These are phyloP conservation scores for Hippocampus abdominalis DNA, from an alignment of 2,113 vertebrate species.

Conservation along the genomic window DNA sequence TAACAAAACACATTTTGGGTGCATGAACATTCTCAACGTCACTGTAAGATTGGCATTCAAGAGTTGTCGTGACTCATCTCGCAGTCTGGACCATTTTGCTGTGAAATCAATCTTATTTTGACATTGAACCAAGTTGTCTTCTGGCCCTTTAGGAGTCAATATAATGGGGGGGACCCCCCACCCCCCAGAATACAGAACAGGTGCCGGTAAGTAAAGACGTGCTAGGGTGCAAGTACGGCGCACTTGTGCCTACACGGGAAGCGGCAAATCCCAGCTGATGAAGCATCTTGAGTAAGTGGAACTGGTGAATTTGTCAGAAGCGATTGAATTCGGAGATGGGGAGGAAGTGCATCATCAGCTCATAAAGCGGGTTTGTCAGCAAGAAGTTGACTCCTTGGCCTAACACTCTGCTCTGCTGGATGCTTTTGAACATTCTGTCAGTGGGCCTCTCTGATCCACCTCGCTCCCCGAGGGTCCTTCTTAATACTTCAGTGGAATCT, in stretches of 20 bases:
- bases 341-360: background rate
- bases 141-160: background rate
- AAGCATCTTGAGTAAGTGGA: background rate
- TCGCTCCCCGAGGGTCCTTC: constrained; percentile 34
- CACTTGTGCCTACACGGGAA: background rate
- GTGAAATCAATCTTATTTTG: background rate
- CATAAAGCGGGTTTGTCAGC: background rate
- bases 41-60: background rate
- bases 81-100: background rate
- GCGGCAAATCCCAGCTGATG: background rate
- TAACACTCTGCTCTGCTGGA: background rate
- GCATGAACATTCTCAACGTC: background rate
- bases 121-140: background rate
- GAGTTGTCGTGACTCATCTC: background rate
- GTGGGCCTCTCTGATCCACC: constrained; percentile 49
- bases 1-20: too few species aligned
- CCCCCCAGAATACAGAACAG: background rate
- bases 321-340: background rate
- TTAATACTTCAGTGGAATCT: constrained; percentile 38
- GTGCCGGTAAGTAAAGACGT: background rate
- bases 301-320: background rate
- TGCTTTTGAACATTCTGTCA: constrained; percentile 25
- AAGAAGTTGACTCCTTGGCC: background rate
- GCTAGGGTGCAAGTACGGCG: background rate
- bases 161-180: background rate